Base-by-base conservation (phyloP, 2,113 vertebrate species). In the Mastomys natalensis region DNA sequence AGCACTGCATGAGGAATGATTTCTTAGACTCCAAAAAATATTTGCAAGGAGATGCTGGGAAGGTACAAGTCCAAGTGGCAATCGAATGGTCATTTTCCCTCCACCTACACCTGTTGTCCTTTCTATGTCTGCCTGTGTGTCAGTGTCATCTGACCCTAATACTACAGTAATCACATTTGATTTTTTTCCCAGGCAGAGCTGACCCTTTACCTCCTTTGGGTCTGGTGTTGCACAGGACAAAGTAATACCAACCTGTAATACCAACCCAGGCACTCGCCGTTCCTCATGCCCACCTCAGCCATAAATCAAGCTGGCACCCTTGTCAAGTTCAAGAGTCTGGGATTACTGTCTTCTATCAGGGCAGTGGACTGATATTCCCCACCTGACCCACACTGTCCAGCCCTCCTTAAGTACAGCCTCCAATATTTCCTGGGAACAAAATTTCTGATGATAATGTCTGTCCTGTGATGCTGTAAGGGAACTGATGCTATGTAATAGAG, bases 401-500 rank as follows among this genome's bases (percentile, higher is more conserved):
- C 1, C 51, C 74, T 89, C 72, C 89, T 60, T 91, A 89, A 87
- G 62, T 15, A 7, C 19, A 91, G 53, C 66, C 68, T 93, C n/a
- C 13, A 74, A 89, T 89, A 74, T 82, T 45, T 85, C 60, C 86
- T 4, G 16, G 58, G 53, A 90, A 89, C 29, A 55, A 84, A 89
- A 82, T 86, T 92, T 43, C 91, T 89, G 82, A 84, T 73, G 68
- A 70, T 60, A 92, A 73, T 90, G 89, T 91, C 51, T 93, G 53
- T 86, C 84, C n/a, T 96, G 80, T 90, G 64, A 86, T 95, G n/a
- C 45, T 11, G 7, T 60, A 31, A 19, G 31, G 10, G 31, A 24
- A 55, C 9, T 34, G 55, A 0, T 40, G 85, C 45, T 77, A 58
- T 21, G 10, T 53, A 78, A 93, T 3, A 68, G 66, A 64, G 26